Conservation (phyloP, 2,113 vertebrate species). For the Aegypius monachus region DNA sequence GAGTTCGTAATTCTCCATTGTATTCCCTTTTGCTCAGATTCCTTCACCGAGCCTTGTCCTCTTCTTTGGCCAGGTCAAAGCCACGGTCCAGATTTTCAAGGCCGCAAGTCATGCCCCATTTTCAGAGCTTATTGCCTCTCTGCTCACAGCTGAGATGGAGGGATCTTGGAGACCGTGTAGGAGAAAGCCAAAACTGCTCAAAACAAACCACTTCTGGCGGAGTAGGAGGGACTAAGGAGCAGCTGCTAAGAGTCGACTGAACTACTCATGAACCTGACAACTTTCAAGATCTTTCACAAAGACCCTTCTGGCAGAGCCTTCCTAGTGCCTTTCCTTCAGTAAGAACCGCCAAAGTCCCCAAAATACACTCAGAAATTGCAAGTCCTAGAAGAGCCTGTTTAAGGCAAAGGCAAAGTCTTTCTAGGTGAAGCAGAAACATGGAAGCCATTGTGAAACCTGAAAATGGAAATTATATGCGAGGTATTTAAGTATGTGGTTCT, state of each 20-base stretch:
- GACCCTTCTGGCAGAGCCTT: neutral
- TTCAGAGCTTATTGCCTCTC: neutral
- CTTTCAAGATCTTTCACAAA: neutral
- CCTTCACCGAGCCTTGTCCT: neutral
- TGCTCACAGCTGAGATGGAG: neutral
- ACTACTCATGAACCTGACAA: neutral
- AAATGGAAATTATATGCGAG: neutral
- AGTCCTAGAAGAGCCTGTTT: neutral
- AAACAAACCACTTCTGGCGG: neutral
- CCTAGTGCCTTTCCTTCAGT: neutral
- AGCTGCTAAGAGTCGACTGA: neutral
- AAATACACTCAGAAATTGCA: neutral
- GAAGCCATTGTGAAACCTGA: neutral
- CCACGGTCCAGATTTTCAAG: neutral
- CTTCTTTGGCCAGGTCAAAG: neutral
- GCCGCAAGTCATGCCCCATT: neutral
- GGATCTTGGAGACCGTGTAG: accelerated
- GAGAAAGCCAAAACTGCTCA: neutral
- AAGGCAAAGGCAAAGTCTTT: neutral
- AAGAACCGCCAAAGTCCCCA: neutral
- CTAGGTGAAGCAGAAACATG: neutral
- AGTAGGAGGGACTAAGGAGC: neutral
- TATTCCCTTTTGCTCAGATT: neutral
- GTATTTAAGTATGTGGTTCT: neutral
- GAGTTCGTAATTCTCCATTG: neutral